Base-by-base conservation (phyloP, 2,888 invertebrate species). In the Reticulitermes lucifugus region DNA sequence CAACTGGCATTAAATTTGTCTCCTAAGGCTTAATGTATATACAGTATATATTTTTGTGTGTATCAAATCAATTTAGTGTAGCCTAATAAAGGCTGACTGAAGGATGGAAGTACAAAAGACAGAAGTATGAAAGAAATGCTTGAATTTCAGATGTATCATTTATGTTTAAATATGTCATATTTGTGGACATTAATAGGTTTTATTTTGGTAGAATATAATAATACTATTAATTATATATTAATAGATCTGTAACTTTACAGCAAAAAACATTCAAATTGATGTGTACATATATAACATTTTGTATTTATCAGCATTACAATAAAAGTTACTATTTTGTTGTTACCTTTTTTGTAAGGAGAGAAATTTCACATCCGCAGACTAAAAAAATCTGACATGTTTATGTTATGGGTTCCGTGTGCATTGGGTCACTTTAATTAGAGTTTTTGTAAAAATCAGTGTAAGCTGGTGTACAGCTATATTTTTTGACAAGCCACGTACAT, bases 391-490 rank as follows among this genome's bases (percentile, higher is more conserved):
- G 18, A n/a, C 60, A 60, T 60, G n/a, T 22, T 60, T 60, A 4
- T 60, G 14, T 60, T 60, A n/a, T 21, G 18, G 60, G 60, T 60
- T 60, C 60, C 14, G 14, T 0, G 12, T 22, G n/a, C 21, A 21
- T 21, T 60, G 18, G 25, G 25, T 7, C 29, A 71, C 29, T 35
- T 18, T 35, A 5, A 35, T 71, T 1, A 29, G 25, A 35, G 14
- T 3, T 29, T 75, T 75, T 75, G 22, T 75, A 75, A 22, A 75
- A 75, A 21, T 9, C 35, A 35, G 0, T 75, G 43, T 75, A 75
- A 73, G 43, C 10, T 25, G 35, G 21, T 75, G 75, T 75, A 75
- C 75, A 75, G 75, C 43, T 75, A 41, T 75, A 43, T 75, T 43
- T 75, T 35, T 75, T 43, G 35, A 43, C 35, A 29, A 71, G 71